phyloP scores from a whole-genome alignment of 2,888 invertebrate genomes.

The Andrena trimmerana region DNA sequence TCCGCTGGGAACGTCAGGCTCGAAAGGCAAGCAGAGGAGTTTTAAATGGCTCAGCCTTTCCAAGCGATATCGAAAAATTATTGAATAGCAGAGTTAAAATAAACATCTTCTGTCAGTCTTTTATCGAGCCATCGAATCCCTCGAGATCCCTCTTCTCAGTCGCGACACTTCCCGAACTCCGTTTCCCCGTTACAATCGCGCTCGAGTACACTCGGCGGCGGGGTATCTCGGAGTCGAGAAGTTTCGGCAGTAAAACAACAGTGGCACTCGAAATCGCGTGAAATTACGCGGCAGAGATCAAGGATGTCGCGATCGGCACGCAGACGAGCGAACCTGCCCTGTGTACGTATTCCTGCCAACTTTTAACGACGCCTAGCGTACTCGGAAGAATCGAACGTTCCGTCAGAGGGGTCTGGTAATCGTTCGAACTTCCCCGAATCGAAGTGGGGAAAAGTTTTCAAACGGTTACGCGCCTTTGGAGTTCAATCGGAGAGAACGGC shows the following conservation, averaged over 20 bases:
- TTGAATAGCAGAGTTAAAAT: not conserved
- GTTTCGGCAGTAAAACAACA: slow-evolving; percentile 46
- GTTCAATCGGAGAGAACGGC: not conserved
- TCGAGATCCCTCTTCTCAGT: not conserved
- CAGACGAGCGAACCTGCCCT: not conserved
- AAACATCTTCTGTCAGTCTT: slow-evolving; percentile 18
- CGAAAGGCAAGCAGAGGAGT: slow-evolving; percentile 18
- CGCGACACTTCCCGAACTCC: slow-evolving; percentile 37
- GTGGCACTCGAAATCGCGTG: slow-evolving; percentile 25
- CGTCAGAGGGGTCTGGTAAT: not conserved
- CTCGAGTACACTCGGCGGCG: slow-evolving; percentile 36
- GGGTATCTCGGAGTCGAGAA: slow-evolving; percentile 18
- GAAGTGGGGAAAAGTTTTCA: not conserved
- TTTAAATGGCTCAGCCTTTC: slow-evolving; percentile 4
- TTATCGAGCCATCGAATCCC: slow-evolving; percentile 24
- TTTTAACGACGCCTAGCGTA: slow-evolving; percentile 3
- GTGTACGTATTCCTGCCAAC: not conserved
- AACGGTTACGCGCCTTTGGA: not conserved
- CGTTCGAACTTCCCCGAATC: not conserved
- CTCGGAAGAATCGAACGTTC: not conserved
- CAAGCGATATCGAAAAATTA: not conserved
- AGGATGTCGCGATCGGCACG: not conserved
- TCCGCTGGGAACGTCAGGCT: slow-evolving; percentile 1
- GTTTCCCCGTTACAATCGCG: slow-evolving; percentile 56
- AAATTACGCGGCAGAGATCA: slow-evolving; percentile 38